Percentiles rank a stretch among this genome's conserved stretches.
These are phyloP conservation scores for Pyrocephalus nanus DNA, from an alignment of 2,797 vertebrate species.

Conservation along the genomic window DNA sequence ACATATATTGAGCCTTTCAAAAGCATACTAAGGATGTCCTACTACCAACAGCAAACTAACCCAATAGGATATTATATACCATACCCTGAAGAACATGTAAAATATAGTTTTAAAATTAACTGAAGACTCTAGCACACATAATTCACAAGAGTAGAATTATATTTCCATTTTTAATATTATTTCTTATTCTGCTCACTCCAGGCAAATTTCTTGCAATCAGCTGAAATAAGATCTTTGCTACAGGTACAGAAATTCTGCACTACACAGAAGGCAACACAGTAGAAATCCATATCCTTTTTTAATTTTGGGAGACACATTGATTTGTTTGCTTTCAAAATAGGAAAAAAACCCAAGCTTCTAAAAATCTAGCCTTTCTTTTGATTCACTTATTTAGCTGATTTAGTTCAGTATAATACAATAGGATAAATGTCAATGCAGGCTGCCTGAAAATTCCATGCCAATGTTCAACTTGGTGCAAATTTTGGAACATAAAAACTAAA, in stretches of 20 bases:
- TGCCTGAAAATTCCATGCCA: neutral
- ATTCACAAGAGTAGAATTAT: neutral
- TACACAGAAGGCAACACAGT: neutral
- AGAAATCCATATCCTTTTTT: neutral
- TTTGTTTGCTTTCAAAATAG: neutral
- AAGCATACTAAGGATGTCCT: neutral
- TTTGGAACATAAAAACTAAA: neutral
- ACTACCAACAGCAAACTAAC: neutral
- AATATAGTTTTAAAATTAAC: neutral
- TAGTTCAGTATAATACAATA: neutral
- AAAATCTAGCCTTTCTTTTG: neutral
- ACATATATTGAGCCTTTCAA: neutral
- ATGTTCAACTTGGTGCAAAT: neutral
- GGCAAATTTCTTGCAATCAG: neutral
- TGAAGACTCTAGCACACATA: neutral
- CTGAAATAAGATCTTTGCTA: neutral
- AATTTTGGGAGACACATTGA: neutral
- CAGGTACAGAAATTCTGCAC: neutral
- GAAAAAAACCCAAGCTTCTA: neutral
- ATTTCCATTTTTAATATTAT: conserved; percentile 13
- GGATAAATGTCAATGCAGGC: neutral
- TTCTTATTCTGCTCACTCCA: neutral
- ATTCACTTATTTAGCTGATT: neutral
- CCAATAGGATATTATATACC: neutral
- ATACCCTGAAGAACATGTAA: neutral